Evolutionary conservation across 1,140 invertebrate genomes (phyloP).

Genomic region (Tribolium madens): DNA sequence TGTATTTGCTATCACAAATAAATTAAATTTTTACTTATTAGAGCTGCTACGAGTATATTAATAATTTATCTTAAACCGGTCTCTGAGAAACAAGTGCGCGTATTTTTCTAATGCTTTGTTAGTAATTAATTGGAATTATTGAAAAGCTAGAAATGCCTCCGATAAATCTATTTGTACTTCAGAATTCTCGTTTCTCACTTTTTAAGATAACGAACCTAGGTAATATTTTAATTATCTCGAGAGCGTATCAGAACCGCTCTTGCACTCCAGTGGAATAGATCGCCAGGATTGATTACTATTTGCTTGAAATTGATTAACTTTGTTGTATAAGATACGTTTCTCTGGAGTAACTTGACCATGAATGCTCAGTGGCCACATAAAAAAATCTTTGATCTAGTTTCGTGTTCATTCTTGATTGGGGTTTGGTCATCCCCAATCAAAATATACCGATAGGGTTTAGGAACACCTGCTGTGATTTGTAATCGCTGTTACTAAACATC

Average conservation of each 20-base stretch:
- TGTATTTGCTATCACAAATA: too few species aligned
- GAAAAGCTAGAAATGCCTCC: constrained; percentile 4
- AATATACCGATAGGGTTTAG: background rate
- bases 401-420: background rate
- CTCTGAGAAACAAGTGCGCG: background rate
- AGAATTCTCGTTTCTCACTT: constrained; percentile 7
- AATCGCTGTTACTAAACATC: constrained; percentile 8
- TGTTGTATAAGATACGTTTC: background rate
- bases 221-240: constrained; percentile 29
- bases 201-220: constrained; percentile 12
- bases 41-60: too few species aligned
- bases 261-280: constrained; percentile 1
- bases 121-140: constrained; percentile 23
- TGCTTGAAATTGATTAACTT: background rate
- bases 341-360: background rate
- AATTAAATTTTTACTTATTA: too few species aligned
- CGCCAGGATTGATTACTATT: constrained; percentile 7
- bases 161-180: constrained; percentile 10
- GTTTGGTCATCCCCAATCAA: background rate
- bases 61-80: too few species aligned
- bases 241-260: constrained; percentile 4
- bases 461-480: constrained; percentile 24
- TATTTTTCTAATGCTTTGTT: background rate
- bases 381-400: background rate
- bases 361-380: background rate